Conservation (phyloP, 2,797 vertebrate species). For the Propithecus perrieri region DNA sequence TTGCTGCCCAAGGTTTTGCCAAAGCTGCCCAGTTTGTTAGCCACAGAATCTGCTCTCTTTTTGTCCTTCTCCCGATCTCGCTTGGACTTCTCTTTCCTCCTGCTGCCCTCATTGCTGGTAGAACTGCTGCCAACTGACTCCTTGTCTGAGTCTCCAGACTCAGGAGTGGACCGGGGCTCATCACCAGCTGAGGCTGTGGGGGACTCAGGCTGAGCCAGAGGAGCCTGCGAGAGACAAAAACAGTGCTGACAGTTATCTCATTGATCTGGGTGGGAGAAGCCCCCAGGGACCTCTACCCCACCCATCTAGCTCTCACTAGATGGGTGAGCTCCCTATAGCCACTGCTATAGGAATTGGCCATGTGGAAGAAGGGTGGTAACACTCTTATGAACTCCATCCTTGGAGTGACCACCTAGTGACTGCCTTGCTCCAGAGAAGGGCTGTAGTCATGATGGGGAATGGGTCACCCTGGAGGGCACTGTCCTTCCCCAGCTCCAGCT, state of each 20-base stretch:
- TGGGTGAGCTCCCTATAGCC: slow-evolving; percentile 83
- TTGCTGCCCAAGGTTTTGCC: slow-evolving; percentile 97
- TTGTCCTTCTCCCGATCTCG: slow-evolving; percentile 91
- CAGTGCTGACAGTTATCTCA: background rate
- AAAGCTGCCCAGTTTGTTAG: slow-evolving; percentile 97
- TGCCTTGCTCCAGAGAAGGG: background rate
- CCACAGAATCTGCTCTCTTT: slow-evolving; percentile 95
- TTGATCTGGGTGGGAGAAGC: slow-evolving; percentile 83
- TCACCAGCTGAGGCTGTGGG: slow-evolving; percentile 95
- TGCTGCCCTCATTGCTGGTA: slow-evolving; percentile 89
- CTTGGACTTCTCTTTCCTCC: slow-evolving; percentile 87
- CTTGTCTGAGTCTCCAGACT: slow-evolving; percentile 97
- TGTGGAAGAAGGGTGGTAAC: slow-evolving; percentile 76
- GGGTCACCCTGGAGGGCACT: slow-evolving; percentile 68
- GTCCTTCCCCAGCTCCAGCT: slow-evolving; percentile 14
- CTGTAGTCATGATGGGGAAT: background rate
- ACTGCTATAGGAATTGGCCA: background rate
- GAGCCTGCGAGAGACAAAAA: slow-evolving; percentile 85
- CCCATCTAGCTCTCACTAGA: slow-evolving; percentile 62
- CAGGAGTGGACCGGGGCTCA: slow-evolving; percentile 91
- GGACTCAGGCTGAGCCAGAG: slow-evolving; percentile 96
- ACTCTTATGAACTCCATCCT: background rate
- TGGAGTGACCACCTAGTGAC: background rate
- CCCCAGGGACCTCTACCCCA: slow-evolving; percentile 26
- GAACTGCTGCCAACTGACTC: slow-evolving; percentile 98